phyloP scores from a whole-genome alignment of 2,113 vertebrate genomes.

The Phalacrocorax brasilianus region DNA sequence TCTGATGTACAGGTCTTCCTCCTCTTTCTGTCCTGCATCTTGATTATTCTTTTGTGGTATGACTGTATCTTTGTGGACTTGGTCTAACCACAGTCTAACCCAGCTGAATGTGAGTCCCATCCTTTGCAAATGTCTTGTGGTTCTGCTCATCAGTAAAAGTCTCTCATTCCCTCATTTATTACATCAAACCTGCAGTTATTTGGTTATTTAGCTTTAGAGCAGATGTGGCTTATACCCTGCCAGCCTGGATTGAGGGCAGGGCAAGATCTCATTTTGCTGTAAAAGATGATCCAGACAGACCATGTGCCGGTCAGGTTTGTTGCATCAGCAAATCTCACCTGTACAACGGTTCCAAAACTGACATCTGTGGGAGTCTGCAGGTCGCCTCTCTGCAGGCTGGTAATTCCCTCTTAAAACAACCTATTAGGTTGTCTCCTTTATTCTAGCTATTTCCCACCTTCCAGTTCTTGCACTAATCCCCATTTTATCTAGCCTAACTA shows the following conservation, averaged over 20 bases:
- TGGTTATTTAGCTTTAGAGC: not conserved
- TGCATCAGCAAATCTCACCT: not conserved
- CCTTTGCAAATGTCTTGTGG: not conserved
- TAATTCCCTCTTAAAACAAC: not conserved
- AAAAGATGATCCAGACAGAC: not conserved
- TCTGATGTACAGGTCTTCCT: not conserved
- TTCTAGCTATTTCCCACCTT: not conserved
- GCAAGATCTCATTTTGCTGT: not conserved
- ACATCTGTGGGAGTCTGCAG: not conserved
- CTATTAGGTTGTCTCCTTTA: not conserved
- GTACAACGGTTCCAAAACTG: not conserved
- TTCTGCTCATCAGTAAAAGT: not conserved
- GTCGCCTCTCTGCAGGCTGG: not conserved
- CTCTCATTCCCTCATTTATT: not conserved
- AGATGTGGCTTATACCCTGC: not conserved
- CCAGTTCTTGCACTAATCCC: not conserved
- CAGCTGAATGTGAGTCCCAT: fast-evolving
- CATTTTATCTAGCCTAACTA: conserved; percentile 24
- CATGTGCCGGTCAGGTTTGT: not conserved
- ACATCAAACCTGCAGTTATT: not conserved
- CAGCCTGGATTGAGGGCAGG: not conserved
- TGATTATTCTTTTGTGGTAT: not conserved
- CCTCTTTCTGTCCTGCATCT: not conserved
- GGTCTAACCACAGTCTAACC: not conserved
- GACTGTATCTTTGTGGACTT: not conserved